Evolutionary conservation across 1,140 invertebrate species (phyloP).

Genomic region (Reticulitermes speratus): DNA sequence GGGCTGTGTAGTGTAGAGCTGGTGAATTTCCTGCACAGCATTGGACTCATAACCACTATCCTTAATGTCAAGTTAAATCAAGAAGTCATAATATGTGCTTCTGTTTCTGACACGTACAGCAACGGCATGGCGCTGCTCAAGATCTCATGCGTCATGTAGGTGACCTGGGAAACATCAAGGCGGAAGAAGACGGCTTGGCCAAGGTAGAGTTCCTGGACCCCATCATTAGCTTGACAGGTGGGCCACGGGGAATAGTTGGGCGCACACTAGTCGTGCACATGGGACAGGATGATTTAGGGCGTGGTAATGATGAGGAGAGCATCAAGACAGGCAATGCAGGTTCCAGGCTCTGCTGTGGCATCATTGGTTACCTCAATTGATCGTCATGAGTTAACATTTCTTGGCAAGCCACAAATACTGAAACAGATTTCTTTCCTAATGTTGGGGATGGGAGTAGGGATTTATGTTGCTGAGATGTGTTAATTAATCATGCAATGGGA

Average conservation of each 20-base stretch:
- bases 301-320: slow-evolving; percentile 50
- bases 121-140: slow-evolving; percentile 51
- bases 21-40: too few species aligned
- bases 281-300: slow-evolving; percentile 54
- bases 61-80: too few species aligned
- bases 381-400: too few species aligned
- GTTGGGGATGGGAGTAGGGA: too few species aligned
- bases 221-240: slow-evolving; percentile 45
- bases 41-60: background rate
- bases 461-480: too few species aligned
- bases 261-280: slow-evolving; percentile 53
- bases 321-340: slow-evolving; percentile 56
- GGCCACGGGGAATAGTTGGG: slow-evolving; percentile 53
- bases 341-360: slow-evolving; percentile 51
- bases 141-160: slow-evolving; percentile 55
- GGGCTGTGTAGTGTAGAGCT: too few species aligned
- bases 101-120: slow-evolving; percentile 33
- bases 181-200: slow-evolving; percentile 46
- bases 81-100: too few species aligned
- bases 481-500: too few species aligned
- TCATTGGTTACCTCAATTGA: slow-evolving; percentile 42
- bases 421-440: too few species aligned
- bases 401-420: too few species aligned
- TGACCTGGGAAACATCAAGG: slow-evolving; percentile 57
- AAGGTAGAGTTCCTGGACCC: slow-evolving; percentile 45